Percentiles rank a stretch among this genome's conserved stretches.
Evolutionary conservation across 2,113 vertebrate genomes (phyloP).

Genomic region (Hemichromis elongatus): DNA sequence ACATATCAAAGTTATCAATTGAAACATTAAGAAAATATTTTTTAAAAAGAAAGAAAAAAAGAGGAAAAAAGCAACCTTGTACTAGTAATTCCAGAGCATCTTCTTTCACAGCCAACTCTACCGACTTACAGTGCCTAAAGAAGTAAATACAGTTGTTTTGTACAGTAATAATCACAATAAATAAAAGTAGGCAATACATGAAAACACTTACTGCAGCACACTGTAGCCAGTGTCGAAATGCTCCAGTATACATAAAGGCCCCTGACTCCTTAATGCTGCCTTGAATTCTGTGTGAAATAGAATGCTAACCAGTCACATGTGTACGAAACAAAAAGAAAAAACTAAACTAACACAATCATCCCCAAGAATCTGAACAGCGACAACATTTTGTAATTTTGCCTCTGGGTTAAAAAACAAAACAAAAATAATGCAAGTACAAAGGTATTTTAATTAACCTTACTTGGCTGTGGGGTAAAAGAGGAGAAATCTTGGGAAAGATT

Average conservation of each 20-base stretch:
- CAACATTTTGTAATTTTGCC: background rate
- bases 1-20: background rate
- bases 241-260: slow-evolving; percentile 81
- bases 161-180: background rate
- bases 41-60: background rate
- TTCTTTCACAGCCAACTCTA: slow-evolving; percentile 77
- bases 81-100: slow-evolving; percentile 84
- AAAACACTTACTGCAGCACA: slow-evolving; percentile 83
- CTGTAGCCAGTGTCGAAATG: slow-evolving; percentile 90
- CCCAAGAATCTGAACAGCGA: background rate
- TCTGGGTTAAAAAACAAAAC: background rate
- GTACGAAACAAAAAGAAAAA: fast-evolving
- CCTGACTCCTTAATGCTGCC: slow-evolving; percentile 72
- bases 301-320: too few relatives aligned
- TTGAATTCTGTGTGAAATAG: slow-evolving; percentile 75
- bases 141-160: background rate
- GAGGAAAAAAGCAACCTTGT: slow-evolving; percentile 68
- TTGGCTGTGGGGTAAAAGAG: background rate
- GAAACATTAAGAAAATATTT: background rate
- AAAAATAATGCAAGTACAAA: background rate
- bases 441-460: background rate
- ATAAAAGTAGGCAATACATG: background rate
- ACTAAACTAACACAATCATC: background rate
- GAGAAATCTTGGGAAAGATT: background rate
- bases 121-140: slow-evolving; percentile 77